Evolutionary conservation across 2,797 vertebrate species (phyloP).

Genomic region (Lycodopsis pacificus): DNA sequence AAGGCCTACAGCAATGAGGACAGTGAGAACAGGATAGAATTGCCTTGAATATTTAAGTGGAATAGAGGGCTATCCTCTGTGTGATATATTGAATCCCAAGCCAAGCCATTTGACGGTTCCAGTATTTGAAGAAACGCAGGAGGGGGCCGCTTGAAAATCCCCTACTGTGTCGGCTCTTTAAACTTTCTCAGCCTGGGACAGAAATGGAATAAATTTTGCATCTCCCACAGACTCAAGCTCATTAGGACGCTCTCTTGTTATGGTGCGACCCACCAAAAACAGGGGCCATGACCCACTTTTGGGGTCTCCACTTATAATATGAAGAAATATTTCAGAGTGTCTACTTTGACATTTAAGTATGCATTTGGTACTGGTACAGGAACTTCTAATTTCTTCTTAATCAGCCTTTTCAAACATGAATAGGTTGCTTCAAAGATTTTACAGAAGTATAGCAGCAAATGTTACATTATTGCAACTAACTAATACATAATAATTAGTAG

Average conservation of each 20-base stretch:
- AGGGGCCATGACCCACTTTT: conserved; percentile 70
- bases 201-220: conserved; percentile 71
- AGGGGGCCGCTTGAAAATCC: conserved; percentile 74
- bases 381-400: not conserved
- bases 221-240: conserved; percentile 67
- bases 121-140: conserved; percentile 78
- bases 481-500: not conserved
- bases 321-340: conserved; percentile 41
- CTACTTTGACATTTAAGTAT: not conserved
- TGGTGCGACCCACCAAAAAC: conserved; percentile 62
- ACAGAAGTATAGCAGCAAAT: conserved; percentile 1
- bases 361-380: not conserved
- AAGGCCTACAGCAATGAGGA: conserved; percentile 51
- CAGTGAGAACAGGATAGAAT: conserved; percentile 48
- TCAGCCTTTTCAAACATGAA: conserved; percentile 5
- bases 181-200: conserved; percentile 73
- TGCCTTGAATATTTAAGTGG: conserved; percentile 66
- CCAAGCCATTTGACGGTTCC: conserved; percentile 74
- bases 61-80: conserved; percentile 63
- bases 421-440: not conserved
- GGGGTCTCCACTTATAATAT: conserved; percentile 36
- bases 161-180: conserved; percentile 75
- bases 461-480: not conserved
- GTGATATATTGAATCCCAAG: conserved; percentile 70
- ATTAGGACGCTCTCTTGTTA: conserved; percentile 72